A percentile compares a stretch with the other conserved stretches of the same genome.
These are phyloP conservation scores for Flexamia atlantica DNA, from an alignment of 2,888 invertebrate species.

Conservation along the genomic window DNA sequence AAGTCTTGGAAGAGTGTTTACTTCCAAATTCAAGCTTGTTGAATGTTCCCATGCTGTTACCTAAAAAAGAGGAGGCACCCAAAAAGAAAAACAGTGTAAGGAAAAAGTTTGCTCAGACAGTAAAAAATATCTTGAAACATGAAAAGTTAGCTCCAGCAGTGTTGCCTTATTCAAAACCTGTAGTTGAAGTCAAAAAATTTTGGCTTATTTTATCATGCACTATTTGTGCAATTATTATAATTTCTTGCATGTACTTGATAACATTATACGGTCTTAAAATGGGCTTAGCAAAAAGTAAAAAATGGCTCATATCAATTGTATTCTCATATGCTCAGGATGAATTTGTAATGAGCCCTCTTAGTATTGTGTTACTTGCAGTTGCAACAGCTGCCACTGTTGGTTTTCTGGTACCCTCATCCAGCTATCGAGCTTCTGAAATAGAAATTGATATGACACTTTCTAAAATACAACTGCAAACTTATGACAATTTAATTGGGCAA, in stretches of 20 bases:
- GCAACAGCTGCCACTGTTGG: background rate
- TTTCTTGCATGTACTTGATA: background rate
- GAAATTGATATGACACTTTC: background rate
- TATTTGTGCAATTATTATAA: background rate
- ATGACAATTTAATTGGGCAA: background rate
- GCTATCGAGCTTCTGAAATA: background rate
- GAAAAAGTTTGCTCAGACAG: background rate
- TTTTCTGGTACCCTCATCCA: background rate
- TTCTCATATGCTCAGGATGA: background rate
- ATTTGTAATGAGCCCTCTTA: background rate
- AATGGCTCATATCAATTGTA: background rate
- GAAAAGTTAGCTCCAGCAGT: background rate
- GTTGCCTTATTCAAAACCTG: background rate
- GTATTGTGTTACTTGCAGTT: background rate
- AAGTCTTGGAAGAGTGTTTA: background rate
- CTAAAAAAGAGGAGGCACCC: background rate
- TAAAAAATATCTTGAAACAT: background rate
- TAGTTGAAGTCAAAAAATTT: background rate
- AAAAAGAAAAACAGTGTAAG: background rate
- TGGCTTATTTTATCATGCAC: background rate
- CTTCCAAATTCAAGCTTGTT: background rate
- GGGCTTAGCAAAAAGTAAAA: constrained; percentile 15
- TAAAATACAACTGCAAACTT: background rate
- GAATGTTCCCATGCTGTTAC: background rate
- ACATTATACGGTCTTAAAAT: constrained; percentile 8